Evolutionary conservation across 2,797 vertebrate species (phyloP).

Genomic region (Geotrypetes seraphini): DNA sequence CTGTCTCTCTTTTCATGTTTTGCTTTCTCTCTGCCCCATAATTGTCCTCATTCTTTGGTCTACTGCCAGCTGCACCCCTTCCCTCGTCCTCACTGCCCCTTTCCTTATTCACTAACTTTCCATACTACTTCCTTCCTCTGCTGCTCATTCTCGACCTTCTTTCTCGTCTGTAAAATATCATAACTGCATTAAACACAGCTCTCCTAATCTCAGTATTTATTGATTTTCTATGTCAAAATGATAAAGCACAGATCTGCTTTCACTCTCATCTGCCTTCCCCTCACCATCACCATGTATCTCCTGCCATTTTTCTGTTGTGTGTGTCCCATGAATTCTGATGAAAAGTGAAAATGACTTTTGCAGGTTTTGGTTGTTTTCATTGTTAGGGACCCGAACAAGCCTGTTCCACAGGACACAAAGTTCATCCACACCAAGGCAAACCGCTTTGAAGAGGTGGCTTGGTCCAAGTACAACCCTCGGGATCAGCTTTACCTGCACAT

Average conservation of each 20-base stretch:
- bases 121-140: constrained; percentile 3
- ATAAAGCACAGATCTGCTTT: too few relatives aligned
- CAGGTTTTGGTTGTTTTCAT: constrained; percentile 43
- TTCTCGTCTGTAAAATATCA: not conserved
- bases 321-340: too few relatives aligned
- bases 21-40: too few relatives aligned
- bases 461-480: constrained; percentile 95
- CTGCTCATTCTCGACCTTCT: constrained; percentile 41
- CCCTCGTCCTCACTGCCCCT: not conserved
- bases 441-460: constrained; percentile 94
- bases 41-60: not conserved
- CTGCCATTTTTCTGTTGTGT: too few relatives aligned
- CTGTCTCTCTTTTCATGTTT: not conserved
- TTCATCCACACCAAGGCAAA: constrained; percentile 98
- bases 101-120: not conserved
- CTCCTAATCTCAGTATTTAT: too few relatives aligned
- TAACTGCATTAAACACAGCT: too few relatives aligned
- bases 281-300: too few relatives aligned
- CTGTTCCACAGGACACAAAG: constrained; percentile 96
- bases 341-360: not conserved
- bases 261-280: too few relatives aligned
- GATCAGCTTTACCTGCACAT: constrained; percentile 97
- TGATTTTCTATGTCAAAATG: too few relatives aligned
- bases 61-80: not conserved
- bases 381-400: constrained; percentile 91